Evolutionary conservation across 2,797 vertebrate species (phyloP).

Genomic region (Eremophila alpestris): DNA sequence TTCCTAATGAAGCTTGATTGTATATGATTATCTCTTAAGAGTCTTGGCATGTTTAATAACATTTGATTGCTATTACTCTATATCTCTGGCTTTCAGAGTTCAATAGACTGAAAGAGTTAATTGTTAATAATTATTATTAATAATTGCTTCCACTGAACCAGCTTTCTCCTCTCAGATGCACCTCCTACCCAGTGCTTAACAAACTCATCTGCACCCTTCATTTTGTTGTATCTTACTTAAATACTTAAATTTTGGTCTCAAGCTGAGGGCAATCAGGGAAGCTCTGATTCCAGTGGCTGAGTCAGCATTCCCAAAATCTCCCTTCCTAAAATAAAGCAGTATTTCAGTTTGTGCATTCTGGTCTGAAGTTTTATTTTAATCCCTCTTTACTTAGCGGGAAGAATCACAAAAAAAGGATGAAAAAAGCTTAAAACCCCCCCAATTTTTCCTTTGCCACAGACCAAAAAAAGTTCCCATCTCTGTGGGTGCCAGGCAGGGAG

Average conservation of each 20-base stretch:
- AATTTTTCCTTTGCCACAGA: neutral
- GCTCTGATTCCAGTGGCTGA: constrained; percentile 9
- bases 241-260: constrained; percentile 41
- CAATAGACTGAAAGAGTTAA: constrained; percentile 24
- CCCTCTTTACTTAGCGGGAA: constrained; percentile 11
- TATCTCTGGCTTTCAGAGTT: neutral
- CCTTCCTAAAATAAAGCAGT: constrained; percentile 69
- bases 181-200: neutral
- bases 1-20: constrained; percentile 42
- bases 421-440: neutral
- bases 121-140: neutral
- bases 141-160: neutral
- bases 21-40: constrained; percentile 30
- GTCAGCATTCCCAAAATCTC: constrained; percentile 63
- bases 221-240: neutral
- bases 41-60: constrained; percentile 33
- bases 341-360: constrained; percentile 57
- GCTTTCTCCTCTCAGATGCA: neutral
- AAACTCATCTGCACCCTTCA: neutral
- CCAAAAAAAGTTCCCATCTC: neutral
- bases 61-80: constrained; percentile 35
- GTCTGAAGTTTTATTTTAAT: constrained; percentile 53
- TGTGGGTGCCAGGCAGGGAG: neutral
- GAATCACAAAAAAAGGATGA: neutral
- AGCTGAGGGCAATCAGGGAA: neutral